These are phyloP conservation scores for Coronaproctus castanopsis DNA, from an alignment of 2,888 invertebrate genomes.

Conservation along the genomic window DNA sequence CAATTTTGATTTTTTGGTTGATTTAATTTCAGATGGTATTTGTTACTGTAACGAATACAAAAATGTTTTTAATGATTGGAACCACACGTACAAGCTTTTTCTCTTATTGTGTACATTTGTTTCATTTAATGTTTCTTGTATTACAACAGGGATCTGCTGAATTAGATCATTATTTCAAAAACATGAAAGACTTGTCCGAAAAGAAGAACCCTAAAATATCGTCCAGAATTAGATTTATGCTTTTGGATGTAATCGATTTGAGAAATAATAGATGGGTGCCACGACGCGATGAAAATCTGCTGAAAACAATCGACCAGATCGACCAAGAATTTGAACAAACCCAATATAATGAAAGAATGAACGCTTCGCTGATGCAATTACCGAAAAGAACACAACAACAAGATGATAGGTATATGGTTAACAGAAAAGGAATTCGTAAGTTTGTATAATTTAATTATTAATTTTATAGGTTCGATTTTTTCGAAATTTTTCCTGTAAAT, in stretches of 20 bases:
- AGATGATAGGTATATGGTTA: background rate
- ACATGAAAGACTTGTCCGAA: constrained; percentile 14
- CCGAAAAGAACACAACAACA: background rate
- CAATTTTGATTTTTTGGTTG: too few relatives aligned
- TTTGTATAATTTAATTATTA: background rate
- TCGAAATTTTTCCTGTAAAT: background rate
- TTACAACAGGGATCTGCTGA: background rate
- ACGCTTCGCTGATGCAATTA: background rate
- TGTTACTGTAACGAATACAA: background rate
- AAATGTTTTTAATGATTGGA: background rate
- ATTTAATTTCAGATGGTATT: too few relatives aligned
- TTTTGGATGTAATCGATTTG: constrained; percentile 80
- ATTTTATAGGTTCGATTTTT: background rate
- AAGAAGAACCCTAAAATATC: constrained; percentile 25
- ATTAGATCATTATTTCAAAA: constrained; percentile 2
- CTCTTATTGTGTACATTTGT: background rate
- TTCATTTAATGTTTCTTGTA: background rate
- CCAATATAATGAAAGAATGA: constrained; percentile 1
- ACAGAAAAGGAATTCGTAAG: background rate
- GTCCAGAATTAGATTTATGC: constrained; percentile 47
- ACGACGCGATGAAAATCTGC: constrained; percentile 64
- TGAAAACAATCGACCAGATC: constrained; percentile 87
- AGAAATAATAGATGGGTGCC: constrained; percentile 65
- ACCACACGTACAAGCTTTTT: background rate
- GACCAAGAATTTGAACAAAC: constrained; percentile 40